These are phyloP conservation scores for Papilio xuthus DNA, from an alignment of 1,140 invertebrate genomes.

Conservation along the genomic window DNA sequence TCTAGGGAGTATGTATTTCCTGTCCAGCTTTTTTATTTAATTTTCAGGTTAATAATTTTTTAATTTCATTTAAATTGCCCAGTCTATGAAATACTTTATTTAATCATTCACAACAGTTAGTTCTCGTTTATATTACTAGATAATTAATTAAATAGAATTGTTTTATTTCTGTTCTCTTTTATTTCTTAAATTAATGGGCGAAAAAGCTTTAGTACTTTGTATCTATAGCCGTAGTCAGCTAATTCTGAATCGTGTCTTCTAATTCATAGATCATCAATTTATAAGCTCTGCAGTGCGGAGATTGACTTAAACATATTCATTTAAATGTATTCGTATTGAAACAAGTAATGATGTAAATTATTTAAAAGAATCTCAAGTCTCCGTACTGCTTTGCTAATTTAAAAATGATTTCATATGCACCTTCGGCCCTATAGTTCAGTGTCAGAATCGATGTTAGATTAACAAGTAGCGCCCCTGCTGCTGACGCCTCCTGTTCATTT, in stretches of 20 bases:
- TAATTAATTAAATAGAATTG: neutral
- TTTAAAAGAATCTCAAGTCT: neutral
- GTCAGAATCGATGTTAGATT: constrained; percentile 27
- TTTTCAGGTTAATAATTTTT: neutral
- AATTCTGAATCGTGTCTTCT: neutral
- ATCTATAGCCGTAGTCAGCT: neutral
- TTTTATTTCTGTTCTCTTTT: neutral
- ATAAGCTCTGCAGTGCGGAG: neutral
- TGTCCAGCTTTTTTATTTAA: neutral
- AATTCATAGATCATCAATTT: constrained; percentile 4
- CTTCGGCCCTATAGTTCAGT: neutral
- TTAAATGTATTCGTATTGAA: neutral
- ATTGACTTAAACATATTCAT: neutral
- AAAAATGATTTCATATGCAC: neutral
- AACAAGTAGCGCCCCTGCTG: constrained; percentile 36
- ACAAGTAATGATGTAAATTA: neutral
- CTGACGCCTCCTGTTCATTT: constrained; percentile 72
- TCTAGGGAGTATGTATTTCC: neutral
- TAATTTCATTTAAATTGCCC: neutral
- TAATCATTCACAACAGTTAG: neutral
- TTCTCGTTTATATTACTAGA: neutral
- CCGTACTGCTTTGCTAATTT: neutral
- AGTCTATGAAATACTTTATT: no score
- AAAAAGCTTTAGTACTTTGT: neutral
- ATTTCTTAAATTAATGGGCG: neutral